Evolutionary conservation across 2,888 invertebrate genomes (phyloP).

Genomic region (Leucania comma): DNA sequence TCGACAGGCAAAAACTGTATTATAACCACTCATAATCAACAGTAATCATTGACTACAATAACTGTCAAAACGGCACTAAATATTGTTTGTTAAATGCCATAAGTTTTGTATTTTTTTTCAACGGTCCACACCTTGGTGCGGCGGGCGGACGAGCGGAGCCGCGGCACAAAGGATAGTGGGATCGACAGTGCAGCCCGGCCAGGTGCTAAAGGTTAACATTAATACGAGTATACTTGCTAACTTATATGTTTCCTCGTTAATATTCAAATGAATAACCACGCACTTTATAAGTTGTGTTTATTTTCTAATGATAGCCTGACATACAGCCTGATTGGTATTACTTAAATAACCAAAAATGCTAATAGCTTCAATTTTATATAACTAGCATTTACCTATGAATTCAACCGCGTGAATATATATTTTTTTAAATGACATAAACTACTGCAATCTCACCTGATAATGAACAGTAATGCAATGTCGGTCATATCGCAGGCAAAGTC

Average conservation of each 20-base stretch:
- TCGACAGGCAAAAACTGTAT: slow-evolving; percentile 80
- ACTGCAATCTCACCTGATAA: no score
- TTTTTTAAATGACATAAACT: no score
- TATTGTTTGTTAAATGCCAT: slow-evolving; percentile 89
- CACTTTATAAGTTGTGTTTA: slow-evolving; percentile 38
- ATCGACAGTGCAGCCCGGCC: slow-evolving; percentile 75
- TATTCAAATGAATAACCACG: slow-evolving; percentile 72
- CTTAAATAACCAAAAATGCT: slow-evolving; percentile 3
- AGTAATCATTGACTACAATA: slow-evolving; percentile 88
- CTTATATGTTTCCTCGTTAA: slow-evolving; percentile 66
- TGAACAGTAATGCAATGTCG: no score
- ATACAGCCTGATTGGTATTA: slow-evolving; percentile 7
- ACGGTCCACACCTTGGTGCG: slow-evolving; percentile 85
- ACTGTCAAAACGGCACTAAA: slow-evolving; percentile 90
- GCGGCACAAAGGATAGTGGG: slow-evolving; percentile 76
- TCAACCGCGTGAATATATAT: no score
- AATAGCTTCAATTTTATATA: slow-evolving; percentile 19
- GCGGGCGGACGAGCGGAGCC: slow-evolving; percentile 14
- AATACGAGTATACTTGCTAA: slow-evolving; percentile 64
- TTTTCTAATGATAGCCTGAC: slow-evolving; percentile 27
- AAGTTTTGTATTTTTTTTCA: slow-evolving; percentile 85
- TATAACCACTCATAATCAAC: slow-evolving; percentile 83
- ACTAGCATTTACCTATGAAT: no score
- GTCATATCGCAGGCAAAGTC: no score
- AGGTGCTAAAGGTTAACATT: slow-evolving; percentile 82